Conservation (phyloP, 2,113 vertebrate species). For the Rhinolophus sinicus region DNA sequence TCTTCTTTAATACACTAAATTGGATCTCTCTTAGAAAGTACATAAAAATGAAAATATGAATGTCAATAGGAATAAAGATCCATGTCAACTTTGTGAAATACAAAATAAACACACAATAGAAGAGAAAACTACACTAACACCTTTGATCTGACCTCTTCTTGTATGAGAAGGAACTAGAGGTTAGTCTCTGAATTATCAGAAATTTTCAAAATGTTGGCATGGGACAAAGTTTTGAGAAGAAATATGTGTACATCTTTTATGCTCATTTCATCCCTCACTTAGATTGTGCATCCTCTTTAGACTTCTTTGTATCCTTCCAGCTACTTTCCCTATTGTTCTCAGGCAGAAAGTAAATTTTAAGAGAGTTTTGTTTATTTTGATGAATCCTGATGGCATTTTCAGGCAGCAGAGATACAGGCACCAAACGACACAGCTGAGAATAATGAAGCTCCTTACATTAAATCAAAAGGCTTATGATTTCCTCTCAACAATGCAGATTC, state of each 20-base stretch:
- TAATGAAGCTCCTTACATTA: conserved; percentile 66
- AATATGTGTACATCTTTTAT: background rate
- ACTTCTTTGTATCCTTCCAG: background rate
- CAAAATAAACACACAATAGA: background rate
- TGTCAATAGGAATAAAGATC: background rate
- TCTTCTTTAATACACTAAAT: background rate
- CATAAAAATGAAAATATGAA: background rate
- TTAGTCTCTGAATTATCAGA: background rate
- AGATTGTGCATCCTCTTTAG: background rate
- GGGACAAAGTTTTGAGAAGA: background rate
- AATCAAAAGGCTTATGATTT: conserved; percentile 73
- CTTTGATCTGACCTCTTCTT: background rate
- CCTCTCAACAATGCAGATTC: conserved; percentile 67
- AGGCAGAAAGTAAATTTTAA: conserved; percentile 60
- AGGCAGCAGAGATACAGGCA: conserved; percentile 30
- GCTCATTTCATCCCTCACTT: background rate
- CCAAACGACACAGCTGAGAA: conserved; percentile 67
- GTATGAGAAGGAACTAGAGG: background rate
- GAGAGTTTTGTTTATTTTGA: conserved; percentile 66
- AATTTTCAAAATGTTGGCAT: background rate
- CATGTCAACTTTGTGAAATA: background rate
- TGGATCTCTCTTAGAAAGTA: background rate
- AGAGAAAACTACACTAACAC: background rate
- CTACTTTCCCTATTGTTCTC: conserved; percentile 45
- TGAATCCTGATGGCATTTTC: conserved; percentile 65